phyloP scores from a whole-genome alignment of 2,797 vertebrate species.

The Pangasius larnaudii region DNA sequence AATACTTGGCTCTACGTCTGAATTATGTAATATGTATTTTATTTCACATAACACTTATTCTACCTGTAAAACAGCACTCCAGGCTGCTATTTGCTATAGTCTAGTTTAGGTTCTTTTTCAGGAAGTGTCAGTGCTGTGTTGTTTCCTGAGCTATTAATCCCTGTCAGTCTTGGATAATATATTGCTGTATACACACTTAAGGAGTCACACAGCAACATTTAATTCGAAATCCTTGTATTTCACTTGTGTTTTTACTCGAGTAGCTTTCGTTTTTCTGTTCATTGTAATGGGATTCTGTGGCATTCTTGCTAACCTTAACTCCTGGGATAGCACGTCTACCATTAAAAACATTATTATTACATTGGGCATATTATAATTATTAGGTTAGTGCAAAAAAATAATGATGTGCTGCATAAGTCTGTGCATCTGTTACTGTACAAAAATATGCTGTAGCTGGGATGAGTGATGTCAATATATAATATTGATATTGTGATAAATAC shows the following conservation, averaged over 20 bases:
- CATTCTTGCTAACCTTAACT: background rate
- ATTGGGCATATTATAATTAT: background rate
- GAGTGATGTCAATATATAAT: background rate
- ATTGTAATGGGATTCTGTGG: background rate
- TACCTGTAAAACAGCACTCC: background rate
- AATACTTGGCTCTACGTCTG: background rate
- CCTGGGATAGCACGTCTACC: background rate
- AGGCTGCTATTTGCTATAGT: background rate
- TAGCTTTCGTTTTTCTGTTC: background rate
- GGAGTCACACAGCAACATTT: background rate
- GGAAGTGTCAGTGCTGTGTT: background rate
- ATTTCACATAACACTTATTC: background rate
- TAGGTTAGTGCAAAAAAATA: background rate
- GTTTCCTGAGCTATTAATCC: background rate
- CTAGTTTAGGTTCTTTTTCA: background rate
- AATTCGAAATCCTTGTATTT: background rate
- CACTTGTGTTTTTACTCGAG: background rate
- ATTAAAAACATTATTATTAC: background rate
- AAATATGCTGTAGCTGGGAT: background rate
- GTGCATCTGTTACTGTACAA: background rate
- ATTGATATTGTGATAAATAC: background rate
- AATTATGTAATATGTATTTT: conserved; percentile 3
- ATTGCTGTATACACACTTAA: background rate
- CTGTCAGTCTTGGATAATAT: background rate
- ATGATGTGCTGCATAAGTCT: background rate